A percentile compares a stretch with the other conserved stretches of the same genome.
Conservation (phyloP, 1,140 invertebrate species). For the Drosophila lacteicornis region DNA sequence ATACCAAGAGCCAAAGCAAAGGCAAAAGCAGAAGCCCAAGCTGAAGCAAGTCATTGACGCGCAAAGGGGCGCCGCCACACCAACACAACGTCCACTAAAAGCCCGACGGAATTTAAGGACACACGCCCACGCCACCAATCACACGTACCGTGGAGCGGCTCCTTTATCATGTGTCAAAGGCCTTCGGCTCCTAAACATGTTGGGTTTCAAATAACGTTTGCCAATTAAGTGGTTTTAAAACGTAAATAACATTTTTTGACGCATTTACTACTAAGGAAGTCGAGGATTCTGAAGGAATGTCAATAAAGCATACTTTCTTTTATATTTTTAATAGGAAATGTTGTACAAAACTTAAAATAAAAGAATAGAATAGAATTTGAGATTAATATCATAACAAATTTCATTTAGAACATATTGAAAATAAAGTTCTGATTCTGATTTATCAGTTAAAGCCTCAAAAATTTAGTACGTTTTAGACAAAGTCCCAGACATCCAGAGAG, state of each 20-base stretch:
- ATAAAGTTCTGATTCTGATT: background rate
- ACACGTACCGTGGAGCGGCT: constrained; percentile 19
- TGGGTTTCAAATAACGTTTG: constrained; percentile 7
- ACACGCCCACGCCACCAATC: constrained; percentile 31
- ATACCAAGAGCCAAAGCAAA: background rate
- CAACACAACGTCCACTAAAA: too few species aligned
- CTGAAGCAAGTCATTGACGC: constrained; percentile 62
- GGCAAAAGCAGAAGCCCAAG: constrained; percentile 10
- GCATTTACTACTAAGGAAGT: too few species aligned
- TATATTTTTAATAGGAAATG: background rate
- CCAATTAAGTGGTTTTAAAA: constrained; percentile 12
- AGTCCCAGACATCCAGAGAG: background rate
- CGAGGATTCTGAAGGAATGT: background rate
- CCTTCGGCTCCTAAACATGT: constrained; percentile 1
- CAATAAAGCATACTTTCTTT: background rate
- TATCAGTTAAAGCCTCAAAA: background rate
- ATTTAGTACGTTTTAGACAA: too few species aligned
- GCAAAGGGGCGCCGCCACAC: too few species aligned
- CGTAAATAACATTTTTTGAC: background rate
- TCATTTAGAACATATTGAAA: too few species aligned
- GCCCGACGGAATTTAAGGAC: constrained; percentile 41
- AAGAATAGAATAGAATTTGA: background rate
- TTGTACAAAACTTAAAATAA: too few species aligned
- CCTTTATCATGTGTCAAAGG: constrained; percentile 14
- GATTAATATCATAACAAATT: background rate